Evolutionary conservation across 2,113 vertebrate species (phyloP).

Genomic region (Chloroceryle aenea): DNA sequence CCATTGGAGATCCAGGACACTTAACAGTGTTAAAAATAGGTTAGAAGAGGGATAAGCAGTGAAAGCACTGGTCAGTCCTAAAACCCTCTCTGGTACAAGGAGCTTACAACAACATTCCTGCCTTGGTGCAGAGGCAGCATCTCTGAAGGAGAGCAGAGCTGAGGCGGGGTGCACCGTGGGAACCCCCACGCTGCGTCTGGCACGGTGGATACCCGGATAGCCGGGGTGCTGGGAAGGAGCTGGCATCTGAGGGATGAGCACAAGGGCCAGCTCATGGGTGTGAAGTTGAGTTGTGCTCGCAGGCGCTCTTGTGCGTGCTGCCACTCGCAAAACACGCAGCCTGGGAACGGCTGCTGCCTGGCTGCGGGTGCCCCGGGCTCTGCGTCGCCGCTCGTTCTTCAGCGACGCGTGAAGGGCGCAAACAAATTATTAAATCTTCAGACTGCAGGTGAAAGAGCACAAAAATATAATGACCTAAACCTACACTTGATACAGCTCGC

Average conservation of each 20-base stretch:
- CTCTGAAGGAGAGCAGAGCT: neutral
- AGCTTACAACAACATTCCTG: neutral
- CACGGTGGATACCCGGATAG: accelerated
- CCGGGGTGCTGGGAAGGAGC: neutral
- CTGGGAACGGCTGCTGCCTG: neutral
- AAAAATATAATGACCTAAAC: neutral
- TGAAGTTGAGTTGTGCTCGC: neutral
- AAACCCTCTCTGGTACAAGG: neutral
- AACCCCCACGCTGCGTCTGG: accelerated
- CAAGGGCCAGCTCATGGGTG: accelerated
- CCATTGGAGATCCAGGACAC: conserved; percentile 33
- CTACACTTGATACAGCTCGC: neutral
- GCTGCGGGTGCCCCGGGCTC: accelerated
- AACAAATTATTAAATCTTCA: neutral
- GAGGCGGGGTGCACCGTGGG: neutral
- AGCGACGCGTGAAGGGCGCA: neutral
- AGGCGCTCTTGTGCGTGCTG: neutral
- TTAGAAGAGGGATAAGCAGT: neutral
- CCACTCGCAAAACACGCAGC: accelerated
- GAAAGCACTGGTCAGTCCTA: neutral
- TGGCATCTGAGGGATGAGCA: accelerated
- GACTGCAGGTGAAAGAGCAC: neutral
- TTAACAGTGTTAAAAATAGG: conserved; percentile 33
- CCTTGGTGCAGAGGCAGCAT: neutral
- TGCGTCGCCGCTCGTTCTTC: accelerated